These are phyloP conservation scores for Creontiades dilutus DNA, from an alignment of 2,888 invertebrate genomes.

Conservation along the genomic window DNA sequence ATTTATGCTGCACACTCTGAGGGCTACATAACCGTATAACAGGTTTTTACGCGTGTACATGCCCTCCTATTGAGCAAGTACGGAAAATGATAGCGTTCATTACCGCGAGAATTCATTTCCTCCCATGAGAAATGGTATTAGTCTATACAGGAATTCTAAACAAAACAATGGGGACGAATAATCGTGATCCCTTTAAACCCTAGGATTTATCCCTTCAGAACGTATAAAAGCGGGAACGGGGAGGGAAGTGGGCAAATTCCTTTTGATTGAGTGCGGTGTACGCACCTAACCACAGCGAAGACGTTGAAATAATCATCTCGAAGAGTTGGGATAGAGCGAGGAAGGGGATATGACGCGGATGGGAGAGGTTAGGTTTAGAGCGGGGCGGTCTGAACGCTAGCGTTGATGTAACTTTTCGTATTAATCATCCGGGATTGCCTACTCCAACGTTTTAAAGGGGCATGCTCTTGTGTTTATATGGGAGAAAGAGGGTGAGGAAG, in stretches of 20 bases:
- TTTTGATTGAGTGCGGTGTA: constrained; percentile 22
- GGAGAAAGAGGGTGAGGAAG: neutral
- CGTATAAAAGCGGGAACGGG: constrained; percentile 40
- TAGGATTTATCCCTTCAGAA: neutral
- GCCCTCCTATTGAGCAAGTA: too few species aligned
- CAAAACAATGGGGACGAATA: neutral
- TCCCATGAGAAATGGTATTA: neutral
- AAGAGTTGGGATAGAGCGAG: neutral
- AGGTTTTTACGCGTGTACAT: too few species aligned
- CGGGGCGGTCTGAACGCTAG: neutral
- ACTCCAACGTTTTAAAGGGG: constrained; percentile 51
- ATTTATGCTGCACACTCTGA: too few species aligned
- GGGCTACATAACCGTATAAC: too few species aligned
- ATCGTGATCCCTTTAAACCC: constrained; percentile 6
- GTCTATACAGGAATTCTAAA: neutral
- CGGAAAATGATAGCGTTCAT: too few species aligned
- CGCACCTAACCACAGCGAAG: constrained; percentile 24
- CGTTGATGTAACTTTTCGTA: constrained; percentile 64
- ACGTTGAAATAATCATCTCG: constrained; percentile 35
- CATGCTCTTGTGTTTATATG: constrained; percentile 37
- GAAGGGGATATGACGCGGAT: neutral
- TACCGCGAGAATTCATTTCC: too few species aligned
- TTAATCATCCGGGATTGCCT: constrained; percentile 65
- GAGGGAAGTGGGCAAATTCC: neutral
- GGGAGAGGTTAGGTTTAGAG: neutral